phyloP scores from a whole-genome alignment of 2,113 vertebrate species.

The Passer domesticus region DNA sequence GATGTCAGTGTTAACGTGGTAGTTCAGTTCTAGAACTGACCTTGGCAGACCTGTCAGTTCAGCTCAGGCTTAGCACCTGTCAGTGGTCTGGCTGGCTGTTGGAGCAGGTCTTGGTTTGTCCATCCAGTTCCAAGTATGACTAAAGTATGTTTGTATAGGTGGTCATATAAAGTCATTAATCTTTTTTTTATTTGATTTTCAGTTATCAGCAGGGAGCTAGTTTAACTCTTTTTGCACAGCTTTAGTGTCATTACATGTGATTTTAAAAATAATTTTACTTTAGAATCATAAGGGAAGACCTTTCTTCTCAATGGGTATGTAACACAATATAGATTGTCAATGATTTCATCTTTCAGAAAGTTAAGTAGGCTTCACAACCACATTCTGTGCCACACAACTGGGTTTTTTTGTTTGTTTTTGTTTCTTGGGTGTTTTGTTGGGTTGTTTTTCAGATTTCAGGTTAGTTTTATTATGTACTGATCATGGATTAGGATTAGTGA shows the following conservation, averaged over 20 bases:
- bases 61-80: background rate
- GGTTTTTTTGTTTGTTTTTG: no score
- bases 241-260: background rate
- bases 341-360: background rate
- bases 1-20: accelerated
- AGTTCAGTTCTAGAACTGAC: background rate
- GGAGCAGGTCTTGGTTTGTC: background rate
- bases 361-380: background rate
- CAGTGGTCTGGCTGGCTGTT: background rate
- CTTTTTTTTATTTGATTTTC: background rate
- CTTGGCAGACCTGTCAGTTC: background rate
- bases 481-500: background rate
- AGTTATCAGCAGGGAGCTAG: background rate
- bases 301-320: accelerated
- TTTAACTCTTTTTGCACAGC: background rate
- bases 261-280: background rate
- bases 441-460: background rate
- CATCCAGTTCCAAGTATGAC: background rate
- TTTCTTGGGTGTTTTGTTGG: no score
- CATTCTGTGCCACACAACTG: background rate
- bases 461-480: background rate
- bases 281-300: background rate
- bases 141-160: background rate
- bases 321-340: background rate
- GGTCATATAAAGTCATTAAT: background rate